These are phyloP conservation scores for Theocolax elegans DNA, from an alignment of 1,140 invertebrate genomes.

Conservation along the genomic window DNA sequence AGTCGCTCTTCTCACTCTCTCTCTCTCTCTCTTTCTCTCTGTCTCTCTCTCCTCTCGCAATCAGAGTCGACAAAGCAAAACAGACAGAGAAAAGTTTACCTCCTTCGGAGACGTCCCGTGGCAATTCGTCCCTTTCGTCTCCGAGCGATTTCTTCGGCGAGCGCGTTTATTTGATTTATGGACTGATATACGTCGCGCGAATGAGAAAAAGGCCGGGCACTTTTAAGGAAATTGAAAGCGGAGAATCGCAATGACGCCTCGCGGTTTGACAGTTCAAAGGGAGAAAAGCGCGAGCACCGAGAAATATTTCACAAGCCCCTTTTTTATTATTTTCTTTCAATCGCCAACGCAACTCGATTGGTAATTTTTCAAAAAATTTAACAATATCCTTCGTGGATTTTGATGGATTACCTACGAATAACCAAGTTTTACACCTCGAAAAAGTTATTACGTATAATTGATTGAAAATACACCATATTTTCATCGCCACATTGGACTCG, in stretches of 20 bases:
- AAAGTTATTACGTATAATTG: no score
- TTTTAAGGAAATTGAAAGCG: constrained; percentile 52
- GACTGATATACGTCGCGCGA: constrained; percentile 15
- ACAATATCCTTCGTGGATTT: no score
- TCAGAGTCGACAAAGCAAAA: constrained; percentile 22
- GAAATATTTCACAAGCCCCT: not conserved
- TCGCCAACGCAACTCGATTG: no score
- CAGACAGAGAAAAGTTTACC: not conserved
- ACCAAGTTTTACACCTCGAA: no score
- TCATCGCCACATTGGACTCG: no score
- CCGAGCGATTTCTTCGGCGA: not conserved
- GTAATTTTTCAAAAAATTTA: not conserved
- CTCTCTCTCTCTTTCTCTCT: not conserved
- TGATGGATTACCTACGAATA: no score
- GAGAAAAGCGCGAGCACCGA: not conserved
- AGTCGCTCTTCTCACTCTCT: not conserved
- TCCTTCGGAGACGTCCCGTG: not conserved
- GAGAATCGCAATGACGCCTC: constrained; percentile 28
- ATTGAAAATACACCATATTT: no score
- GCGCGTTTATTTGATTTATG: constrained; percentile 35
- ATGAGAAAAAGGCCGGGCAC: not conserved
- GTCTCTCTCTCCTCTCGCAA: not conserved
- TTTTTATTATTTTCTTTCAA: constrained; percentile 25
- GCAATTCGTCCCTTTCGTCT: not conserved
- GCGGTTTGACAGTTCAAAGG: constrained; percentile 9